These are phyloP conservation scores for Osmerus mordax DNA, from an alignment of 2,113 vertebrate genomes.

Conservation along the genomic window DNA sequence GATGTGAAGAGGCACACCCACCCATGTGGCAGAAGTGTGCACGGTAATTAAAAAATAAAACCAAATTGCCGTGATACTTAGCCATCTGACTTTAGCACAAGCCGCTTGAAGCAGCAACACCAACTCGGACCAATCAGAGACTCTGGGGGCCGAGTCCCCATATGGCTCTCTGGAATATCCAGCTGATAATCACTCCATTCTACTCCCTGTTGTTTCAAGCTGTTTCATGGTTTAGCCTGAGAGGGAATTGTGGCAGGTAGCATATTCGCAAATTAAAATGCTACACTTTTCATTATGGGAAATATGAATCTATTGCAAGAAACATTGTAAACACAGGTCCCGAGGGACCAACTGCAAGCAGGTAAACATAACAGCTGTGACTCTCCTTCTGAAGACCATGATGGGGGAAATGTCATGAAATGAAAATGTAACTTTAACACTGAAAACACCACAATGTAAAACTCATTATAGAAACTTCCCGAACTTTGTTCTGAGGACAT, in stretches of 20 bases:
- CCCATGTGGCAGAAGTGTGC: conserved; percentile 5
- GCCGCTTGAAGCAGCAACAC: conserved; percentile 24
- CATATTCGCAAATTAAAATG: conserved; percentile 48
- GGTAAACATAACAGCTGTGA: not conserved
- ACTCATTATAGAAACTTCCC: too few relatives aligned
- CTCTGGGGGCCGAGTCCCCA: conserved; percentile 37
- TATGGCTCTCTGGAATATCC: conserved; percentile 50
- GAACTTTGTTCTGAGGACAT: too few relatives aligned
- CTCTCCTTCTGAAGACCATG: not conserved
- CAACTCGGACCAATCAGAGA: conserved; percentile 46
- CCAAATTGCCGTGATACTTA: conserved; percentile 48
- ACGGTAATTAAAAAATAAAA: conserved; percentile 56
- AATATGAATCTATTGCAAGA: conserved; percentile 31
- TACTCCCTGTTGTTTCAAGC: conserved; percentile 52
- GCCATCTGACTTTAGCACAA: conserved; percentile 53
- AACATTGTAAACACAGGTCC: conserved; percentile 6
- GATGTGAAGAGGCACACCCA: conserved; percentile 53
- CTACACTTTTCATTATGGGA: conserved; percentile 27
- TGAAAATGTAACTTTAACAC: too few relatives aligned
- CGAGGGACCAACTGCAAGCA: conserved; percentile 2
- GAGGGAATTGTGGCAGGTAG: conserved; percentile 43
- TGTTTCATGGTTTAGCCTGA: conserved; percentile 50
- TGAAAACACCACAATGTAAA: too few relatives aligned
- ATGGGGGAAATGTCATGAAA: too few relatives aligned
- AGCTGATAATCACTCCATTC: conserved; percentile 53